A percentile compares a stretch with the other conserved stretches of the same genome.
Evolutionary conservation across 2,113 vertebrate species (phyloP).

Genomic region (Acanthochromis polyacanthus): DNA sequence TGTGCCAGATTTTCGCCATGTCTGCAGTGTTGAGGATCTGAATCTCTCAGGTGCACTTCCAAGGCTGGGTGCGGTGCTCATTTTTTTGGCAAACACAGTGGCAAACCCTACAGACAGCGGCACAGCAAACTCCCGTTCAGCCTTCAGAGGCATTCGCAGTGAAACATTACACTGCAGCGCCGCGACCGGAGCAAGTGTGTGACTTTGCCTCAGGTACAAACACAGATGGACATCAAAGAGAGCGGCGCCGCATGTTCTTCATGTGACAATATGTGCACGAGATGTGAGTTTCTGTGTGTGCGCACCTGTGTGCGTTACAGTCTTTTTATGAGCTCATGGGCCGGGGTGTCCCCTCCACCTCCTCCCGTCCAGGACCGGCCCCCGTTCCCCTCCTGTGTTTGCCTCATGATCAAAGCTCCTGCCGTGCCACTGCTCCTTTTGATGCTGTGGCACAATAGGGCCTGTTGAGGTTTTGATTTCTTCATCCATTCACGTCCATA

Average conservation of each 20-base stretch:
- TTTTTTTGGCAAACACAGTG: constrained; percentile 10
- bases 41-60: background rate
- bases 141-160: constrained; percentile 33
- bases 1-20: no score
- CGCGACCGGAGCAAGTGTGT: constrained; percentile 34
- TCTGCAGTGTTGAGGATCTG: background rate
- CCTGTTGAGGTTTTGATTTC: constrained; percentile 77
- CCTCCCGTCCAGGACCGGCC: constrained; percentile 32
- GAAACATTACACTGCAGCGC: constrained; percentile 55
- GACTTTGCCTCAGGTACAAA: constrained; percentile 69
- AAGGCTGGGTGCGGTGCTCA: background rate
- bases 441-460: constrained; percentile 71
- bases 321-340: constrained; percentile 68
- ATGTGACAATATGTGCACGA: constrained; percentile 36
- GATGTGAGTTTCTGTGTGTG: constrained; percentile 16
- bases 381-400: constrained; percentile 39
- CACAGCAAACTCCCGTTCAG: constrained; percentile 28
- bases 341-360: constrained; percentile 39
- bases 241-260: constrained; percentile 30
- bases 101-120: constrained; percentile 2
- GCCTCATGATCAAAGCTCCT: constrained; percentile 76
- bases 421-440: constrained; percentile 66
- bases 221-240: constrained; percentile 73
- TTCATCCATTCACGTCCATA: constrained; percentile 67
- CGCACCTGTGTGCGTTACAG: constrained; percentile 64